Evolutionary conservation across 2,888 invertebrate genomes (phyloP), one percentile per base, ranked within the genome.

Genomic region (Drosophila borborema): DNA sequence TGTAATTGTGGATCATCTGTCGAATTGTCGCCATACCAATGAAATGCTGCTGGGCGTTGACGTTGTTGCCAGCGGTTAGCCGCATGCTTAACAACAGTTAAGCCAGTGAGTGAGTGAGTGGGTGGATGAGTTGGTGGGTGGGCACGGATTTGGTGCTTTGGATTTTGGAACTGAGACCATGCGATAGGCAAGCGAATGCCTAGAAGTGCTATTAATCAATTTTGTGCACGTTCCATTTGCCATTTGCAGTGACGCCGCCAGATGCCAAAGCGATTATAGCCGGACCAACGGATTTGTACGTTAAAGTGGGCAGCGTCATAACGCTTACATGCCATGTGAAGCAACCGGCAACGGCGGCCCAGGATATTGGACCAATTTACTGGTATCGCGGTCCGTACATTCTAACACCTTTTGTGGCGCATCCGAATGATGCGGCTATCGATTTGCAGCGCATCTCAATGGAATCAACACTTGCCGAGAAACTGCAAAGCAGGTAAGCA

Each of bases 281-380:
- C 90, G 96, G 96, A 74, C 95, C 95, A 77, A 91, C 94, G 77
- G 96, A 96, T 92, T 94, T 96, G 75, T 96, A 96, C 93, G 96
- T 96, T 76, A 96, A 96, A 93, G 95, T 95, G 74, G 96, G 96
- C 77, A 96, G 96, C 92, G 94, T 95, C 69, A 95, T 96, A 86
- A 95, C 95, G 79, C 94, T 96, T 84, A 95, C 95, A 80, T 96
- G 96, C 92, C 94, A 95, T 81, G 95, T 96, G 91, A 95, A 95
- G 85, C 96, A 96, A 92, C 96, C 95, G 77, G 72, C 91, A 45
- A 84, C 91, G 36, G 80, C 92, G 51, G 86, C 82, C 14, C 96
- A 96, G 92, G 96, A 96, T 92, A 94, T 96, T 91, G 96, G 96
- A 76, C 96, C 96, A 82, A 95, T 96, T 80, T 95, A 95, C 91